A percentile compares a stretch with the other conserved stretches of the same genome.
Conservation (phyloP, 2,888 invertebrate genomes). For the Andrena fulva region DNA sequence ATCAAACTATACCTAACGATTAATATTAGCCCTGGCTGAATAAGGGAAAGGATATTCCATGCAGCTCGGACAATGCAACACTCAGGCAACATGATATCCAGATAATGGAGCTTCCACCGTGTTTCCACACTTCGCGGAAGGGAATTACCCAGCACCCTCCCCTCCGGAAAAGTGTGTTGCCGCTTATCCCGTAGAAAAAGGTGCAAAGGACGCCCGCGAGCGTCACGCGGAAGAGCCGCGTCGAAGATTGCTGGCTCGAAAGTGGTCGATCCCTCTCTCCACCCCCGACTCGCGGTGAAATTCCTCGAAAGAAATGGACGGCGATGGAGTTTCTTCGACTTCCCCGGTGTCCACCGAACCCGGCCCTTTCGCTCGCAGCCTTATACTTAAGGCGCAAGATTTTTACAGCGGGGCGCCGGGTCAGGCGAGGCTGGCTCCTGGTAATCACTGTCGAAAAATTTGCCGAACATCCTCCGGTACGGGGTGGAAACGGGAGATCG, state of each 20-base stretch:
- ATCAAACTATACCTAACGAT: too few relatives aligned
- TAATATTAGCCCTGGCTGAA: too few relatives aligned
- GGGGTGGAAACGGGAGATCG: slow-evolving; percentile 73
- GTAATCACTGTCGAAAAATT: slow-evolving; percentile 69
- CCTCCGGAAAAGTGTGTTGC: neutral
- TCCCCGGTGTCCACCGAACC: slow-evolving; percentile 42
- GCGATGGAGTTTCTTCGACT: slow-evolving; percentile 47
- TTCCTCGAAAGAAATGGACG: slow-evolving; percentile 50
- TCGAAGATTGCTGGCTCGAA: slow-evolving; percentile 46
- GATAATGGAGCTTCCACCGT: too few relatives aligned
- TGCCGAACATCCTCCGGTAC: slow-evolving; percentile 40
- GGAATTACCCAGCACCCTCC: slow-evolving; percentile 7
- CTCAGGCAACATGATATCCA: too few relatives aligned
- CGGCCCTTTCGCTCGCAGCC: slow-evolving; percentile 1
- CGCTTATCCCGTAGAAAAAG: slow-evolving; percentile 41
- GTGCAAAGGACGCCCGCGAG: slow-evolving; percentile 60
- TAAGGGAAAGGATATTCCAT: too few relatives aligned
- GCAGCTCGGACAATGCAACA: too few relatives aligned
- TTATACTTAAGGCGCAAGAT: slow-evolving; percentile 59
- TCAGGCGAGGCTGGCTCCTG: slow-evolving; percentile 51
- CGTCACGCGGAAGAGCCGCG: slow-evolving; percentile 43
- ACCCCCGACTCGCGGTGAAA: slow-evolving; percentile 52
- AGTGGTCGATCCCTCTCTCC: slow-evolving; percentile 13
- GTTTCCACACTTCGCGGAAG: slow-evolving; percentile 10
- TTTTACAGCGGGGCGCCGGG: slow-evolving; percentile 66